A percentile compares a stretch with the other conserved stretches of the same genome.
Conservation (phyloP, 2,113 vertebrate species). For the Arothron firmamentum region DNA sequence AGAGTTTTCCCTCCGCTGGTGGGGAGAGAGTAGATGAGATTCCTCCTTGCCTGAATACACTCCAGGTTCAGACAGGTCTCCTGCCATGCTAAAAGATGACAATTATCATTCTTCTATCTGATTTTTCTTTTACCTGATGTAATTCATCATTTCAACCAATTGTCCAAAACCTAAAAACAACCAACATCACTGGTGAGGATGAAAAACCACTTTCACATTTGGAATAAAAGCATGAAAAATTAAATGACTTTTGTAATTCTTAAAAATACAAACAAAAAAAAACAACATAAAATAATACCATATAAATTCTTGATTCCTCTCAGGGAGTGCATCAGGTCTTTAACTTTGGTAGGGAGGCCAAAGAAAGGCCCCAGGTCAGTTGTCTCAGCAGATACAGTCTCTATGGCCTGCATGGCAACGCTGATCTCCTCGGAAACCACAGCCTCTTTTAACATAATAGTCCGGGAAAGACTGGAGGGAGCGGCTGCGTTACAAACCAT, state of each 20-base stretch:
- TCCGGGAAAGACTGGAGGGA: conserved; percentile 75
- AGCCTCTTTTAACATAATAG: conserved; percentile 78
- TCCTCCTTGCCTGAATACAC: conserved; percentile 83
- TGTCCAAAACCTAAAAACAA: too few species aligned
- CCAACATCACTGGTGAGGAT: too few species aligned
- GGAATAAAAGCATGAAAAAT: neutral
- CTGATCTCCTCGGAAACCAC: conserved; percentile 83
- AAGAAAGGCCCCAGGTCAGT: conserved; percentile 92
- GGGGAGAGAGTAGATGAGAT: conserved; percentile 94
- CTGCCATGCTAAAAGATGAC: conserved; percentile 84
- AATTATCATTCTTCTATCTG: neutral
- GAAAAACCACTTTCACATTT: too few species aligned
- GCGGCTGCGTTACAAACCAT: conserved; percentile 85
- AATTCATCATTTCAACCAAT: neutral
- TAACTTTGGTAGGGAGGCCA: conserved; percentile 90
- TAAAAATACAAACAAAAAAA: neutral
- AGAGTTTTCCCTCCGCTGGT: conserved; percentile 96
- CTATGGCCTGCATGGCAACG: conserved; percentile 77
- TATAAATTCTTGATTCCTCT: conserved; percentile 89
- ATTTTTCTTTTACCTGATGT: neutral
- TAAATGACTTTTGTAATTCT: neutral
- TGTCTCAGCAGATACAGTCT: conserved; percentile 61
- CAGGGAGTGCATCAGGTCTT: conserved; percentile 81
- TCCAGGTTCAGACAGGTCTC: conserved; percentile 87
- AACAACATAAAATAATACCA: conserved; percentile 71